Evolutionary conservation across 92 coral and sea anemone species (phyloP).

Genomic region (Epizoanthus fatuus): DNA sequence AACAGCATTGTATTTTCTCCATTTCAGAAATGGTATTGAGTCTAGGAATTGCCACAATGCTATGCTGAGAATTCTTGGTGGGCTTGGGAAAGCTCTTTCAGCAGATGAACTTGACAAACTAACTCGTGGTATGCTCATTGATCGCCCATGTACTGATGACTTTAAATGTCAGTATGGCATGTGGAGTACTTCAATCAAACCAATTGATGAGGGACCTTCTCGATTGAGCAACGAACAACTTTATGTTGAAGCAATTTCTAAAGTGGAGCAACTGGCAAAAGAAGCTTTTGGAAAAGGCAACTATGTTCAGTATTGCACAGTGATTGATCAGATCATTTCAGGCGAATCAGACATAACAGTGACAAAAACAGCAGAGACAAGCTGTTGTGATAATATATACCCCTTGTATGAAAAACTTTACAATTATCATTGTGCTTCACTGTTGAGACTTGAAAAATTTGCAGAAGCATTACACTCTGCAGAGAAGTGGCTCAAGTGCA

Average conservation of each 20-base stretch:
- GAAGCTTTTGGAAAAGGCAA: neutral
- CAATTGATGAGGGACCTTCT: no score
- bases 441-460: neutral
- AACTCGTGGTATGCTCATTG: neutral
- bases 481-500: neutral
- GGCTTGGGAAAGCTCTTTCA: neutral
- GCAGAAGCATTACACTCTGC: neutral
- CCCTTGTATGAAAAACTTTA: neutral
- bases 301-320: neutral
- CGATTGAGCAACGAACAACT: no score
- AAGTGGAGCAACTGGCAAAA: neutral
- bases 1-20: constrained; percentile 16
- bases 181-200: constrained; percentile 6
- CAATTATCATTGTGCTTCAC: constrained; percentile 17
- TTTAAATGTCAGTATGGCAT: neutral
- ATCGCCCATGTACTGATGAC: neutral
- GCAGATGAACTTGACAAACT: neutral
- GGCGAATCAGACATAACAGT: neutral
- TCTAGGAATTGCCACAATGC: neutral
- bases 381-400: neutral
- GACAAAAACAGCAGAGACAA: neutral
- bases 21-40: neutral
- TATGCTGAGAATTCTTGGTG: constrained; percentile 5
- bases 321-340: constrained; percentile 13
- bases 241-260: neutral